Evolutionary conservation across 2,113 vertebrate genomes (phyloP).

Genomic region (Ceyx margarethae): DNA sequence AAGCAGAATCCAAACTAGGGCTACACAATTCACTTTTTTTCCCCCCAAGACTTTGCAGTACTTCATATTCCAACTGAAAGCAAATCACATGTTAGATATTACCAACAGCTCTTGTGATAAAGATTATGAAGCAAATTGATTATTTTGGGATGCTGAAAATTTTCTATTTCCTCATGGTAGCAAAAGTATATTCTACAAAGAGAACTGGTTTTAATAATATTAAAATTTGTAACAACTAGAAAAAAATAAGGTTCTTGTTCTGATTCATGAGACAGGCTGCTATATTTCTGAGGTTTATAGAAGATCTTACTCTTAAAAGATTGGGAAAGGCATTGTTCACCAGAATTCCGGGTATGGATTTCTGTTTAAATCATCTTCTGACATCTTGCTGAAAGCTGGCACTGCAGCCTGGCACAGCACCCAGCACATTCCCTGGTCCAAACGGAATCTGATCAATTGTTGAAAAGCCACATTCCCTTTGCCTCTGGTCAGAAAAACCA

Average conservation of each 20-base stretch:
- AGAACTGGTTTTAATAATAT: background rate
- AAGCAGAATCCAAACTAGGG: background rate
- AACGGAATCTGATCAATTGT: slow-evolving; percentile 50
- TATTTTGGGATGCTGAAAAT: background rate
- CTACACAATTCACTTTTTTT: background rate
- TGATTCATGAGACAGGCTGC: background rate
- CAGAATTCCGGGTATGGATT: slow-evolving; percentile 6
- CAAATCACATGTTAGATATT: background rate
- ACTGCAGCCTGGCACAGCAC: slow-evolving; percentile 15
- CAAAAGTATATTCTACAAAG: background rate
- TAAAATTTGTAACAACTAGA: background rate
- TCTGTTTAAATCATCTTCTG: slow-evolving; percentile 50
- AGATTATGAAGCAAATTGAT: slow-evolving; percentile 5
- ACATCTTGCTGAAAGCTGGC: slow-evolving; percentile 60
- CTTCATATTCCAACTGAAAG: background rate
- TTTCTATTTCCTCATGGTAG: background rate
- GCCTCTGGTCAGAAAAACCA: slow-evolving; percentile 58
- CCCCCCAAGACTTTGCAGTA: background rate
- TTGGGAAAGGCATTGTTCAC: background rate
- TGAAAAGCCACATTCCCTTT: slow-evolving; percentile 45
- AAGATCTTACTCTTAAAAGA: background rate
- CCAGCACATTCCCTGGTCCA: slow-evolving; percentile 6
- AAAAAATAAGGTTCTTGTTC: background rate
- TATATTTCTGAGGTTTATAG: background rate
- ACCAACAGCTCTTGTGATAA: background rate